Evolutionary conservation across 2,888 invertebrate genomes (phyloP), one percentile per base, ranked within the genome.

Genomic region (Aricia artaxerxes): DNA sequence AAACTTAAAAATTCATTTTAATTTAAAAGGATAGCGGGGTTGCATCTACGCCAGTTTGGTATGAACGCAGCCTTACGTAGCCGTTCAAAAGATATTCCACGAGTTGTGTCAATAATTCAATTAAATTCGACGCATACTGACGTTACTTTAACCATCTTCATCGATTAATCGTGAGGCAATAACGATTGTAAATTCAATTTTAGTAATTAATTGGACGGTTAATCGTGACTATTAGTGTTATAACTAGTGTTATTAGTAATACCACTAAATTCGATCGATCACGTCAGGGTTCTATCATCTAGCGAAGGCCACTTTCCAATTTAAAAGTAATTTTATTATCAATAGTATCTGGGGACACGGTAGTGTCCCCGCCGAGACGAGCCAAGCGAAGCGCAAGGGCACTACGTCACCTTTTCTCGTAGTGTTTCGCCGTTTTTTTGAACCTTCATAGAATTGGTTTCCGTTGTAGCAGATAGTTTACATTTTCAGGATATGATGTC

Each of bases 181-280:
- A 44, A 73, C 7, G 44, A 73, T 73, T 73, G 44, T 73, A 73
- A 69, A 73, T 73, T 40, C 44, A 73, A 73, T 73, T 44, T 73
- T 40, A 44, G 40, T 44, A 73, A 73, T 73, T 73, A n/a, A 73
- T 73, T 73, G 40, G 6, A 73, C 35, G 69, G 13, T 44, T 44
- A 73, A 73, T 44, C 40, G 73, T 44, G 73, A 73, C 73, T 44
- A 44, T 73, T 44, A 73, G 13, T 16, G 76, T 35, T 76, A 13
- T 57, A 76, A 49, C 13, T 49, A 31, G 57, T 57, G 76, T 53
- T 76, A 57, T 49, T 76, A 57, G 13, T 73, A 73, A 73, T 16
- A 69, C 35, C 35, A 13, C 35, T 35, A 35, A 16, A 75, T 16
- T 35, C 13, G 76, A 76, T 76, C 35, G 57, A 13, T 16, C 53